Conservation (phyloP, 2,797 vertebrate genomes). For the Distichodus sexfasciatus region DNA sequence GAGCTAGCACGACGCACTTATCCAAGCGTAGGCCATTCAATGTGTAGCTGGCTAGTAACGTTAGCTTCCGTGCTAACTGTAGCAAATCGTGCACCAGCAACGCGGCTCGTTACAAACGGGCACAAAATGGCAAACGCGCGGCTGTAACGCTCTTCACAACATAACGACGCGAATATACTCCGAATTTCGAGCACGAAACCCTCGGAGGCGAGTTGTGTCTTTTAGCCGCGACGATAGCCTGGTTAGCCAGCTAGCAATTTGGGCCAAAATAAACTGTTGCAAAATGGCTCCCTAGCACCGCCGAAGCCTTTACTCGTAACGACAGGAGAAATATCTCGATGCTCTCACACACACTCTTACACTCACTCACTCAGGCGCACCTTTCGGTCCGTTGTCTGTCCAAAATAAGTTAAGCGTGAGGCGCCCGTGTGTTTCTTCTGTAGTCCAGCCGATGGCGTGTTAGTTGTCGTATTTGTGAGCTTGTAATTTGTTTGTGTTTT, state of each 20-base stretch:
- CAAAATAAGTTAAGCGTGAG: background rate
- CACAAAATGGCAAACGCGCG: background rate
- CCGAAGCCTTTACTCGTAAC: conserved; percentile 33
- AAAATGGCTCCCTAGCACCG: conserved; percentile 57
- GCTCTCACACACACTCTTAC: conserved; percentile 9
- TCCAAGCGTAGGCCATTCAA: conserved; percentile 49
- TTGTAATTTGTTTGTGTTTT: conserved; percentile 25
- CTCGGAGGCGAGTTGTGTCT: background rate
- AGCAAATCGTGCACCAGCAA: background rate
- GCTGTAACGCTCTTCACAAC: background rate
- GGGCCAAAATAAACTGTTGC: conserved; percentile 51
- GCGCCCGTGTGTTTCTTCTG: background rate
- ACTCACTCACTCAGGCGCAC: no score
- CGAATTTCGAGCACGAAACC: background rate
- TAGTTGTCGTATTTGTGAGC: conserved; percentile 9
- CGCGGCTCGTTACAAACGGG: background rate
- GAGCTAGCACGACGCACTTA: conserved; percentile 23
- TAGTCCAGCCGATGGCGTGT: background rate
- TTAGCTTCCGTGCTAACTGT: conserved; percentile 15
- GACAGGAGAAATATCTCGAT: conserved; percentile 35
- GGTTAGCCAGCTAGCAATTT: conserved; percentile 40
- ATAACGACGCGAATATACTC: background rate
- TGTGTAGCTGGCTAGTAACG: conserved; percentile 11
- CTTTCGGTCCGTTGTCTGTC: background rate
- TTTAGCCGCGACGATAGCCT: conserved; percentile 29